Conservation (phyloP, 2,113 vertebrate genomes). For the Scophthalmus maximus region DNA sequence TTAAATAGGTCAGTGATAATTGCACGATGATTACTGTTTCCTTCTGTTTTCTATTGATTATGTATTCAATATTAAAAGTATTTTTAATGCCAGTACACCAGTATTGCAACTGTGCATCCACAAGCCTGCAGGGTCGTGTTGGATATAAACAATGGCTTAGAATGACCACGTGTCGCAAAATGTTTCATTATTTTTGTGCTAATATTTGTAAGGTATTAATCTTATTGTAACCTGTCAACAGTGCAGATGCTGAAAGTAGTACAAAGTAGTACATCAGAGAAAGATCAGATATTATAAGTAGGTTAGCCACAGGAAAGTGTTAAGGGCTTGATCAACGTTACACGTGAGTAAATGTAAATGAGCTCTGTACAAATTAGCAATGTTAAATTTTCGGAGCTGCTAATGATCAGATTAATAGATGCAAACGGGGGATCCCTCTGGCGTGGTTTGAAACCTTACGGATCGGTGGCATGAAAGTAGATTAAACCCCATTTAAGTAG, state of each 20-base stretch:
- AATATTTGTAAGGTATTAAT: not conserved
- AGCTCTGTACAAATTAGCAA: constrained; percentile 68
- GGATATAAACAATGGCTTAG: not conserved
- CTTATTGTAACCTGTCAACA: not conserved
- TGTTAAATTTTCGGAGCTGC: constrained; percentile 54
- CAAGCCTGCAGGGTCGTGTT: not conserved
- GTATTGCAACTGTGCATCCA: not conserved
- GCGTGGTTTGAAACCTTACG: constrained; percentile 55
- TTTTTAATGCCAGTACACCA: not conserved
- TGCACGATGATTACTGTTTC: constrained; percentile 13
- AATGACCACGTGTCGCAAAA: not conserved
- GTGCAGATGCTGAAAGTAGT: not conserved
- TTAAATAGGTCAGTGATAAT: constrained; percentile 22
- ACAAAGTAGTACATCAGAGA: constrained; percentile 10
- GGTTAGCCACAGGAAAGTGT: constrained; percentile 10
- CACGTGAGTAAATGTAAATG: constrained; percentile 49
- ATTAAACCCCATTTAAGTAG: constrained; percentile 71
- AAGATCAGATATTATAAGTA: constrained; percentile 14
- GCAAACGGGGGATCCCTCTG: constrained; percentile 65
- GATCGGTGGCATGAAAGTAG: constrained; percentile 69
- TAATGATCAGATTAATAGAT: constrained; percentile 77
- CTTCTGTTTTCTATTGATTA: not conserved
- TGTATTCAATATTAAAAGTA: not conserved
- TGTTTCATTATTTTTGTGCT: not conserved
- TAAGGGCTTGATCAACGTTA: constrained; percentile 34